Evolutionary conservation across 2,797 vertebrate genomes (phyloP).

Genomic region (Xenops minutus): DNA sequence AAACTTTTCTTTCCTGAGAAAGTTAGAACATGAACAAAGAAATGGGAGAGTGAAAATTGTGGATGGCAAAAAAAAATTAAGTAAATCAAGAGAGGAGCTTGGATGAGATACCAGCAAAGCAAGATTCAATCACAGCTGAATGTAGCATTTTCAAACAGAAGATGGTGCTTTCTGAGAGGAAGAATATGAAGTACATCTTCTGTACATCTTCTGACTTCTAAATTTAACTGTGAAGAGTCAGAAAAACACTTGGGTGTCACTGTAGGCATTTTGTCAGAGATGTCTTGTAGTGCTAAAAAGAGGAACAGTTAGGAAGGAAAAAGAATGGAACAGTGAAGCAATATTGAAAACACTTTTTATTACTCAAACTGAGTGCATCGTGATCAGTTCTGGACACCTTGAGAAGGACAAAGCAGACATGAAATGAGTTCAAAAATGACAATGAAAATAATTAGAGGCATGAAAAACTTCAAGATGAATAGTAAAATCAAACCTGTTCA

Average conservation of each 20-base stretch:
- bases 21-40: not conserved
- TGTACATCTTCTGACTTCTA: constrained; percentile 4
- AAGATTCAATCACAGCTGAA: not conserved
- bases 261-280: not conserved
- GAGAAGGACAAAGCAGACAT: not conserved
- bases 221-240: constrained; percentile 9
- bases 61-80: not conserved
- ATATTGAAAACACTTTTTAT: not conserved
- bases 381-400: not conserved
- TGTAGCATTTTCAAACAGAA: not conserved
- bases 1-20: not conserved
- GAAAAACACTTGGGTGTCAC: constrained; percentile 19
- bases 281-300: not conserved
- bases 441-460: constrained; percentile 7
- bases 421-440: not conserved
- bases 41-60: not conserved
- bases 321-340: not conserved
- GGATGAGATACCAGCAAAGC: not conserved
- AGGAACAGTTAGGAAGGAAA: not conserved
- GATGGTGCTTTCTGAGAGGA: not conserved
- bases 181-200: constrained; percentile 7
- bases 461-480: not conserved
- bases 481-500: not conserved
- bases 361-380: not conserved
- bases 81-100: not conserved